These are phyloP conservation scores for Penaeus indicus DNA, from an alignment of 1,140 invertebrate species.

Conservation along the genomic window DNA sequence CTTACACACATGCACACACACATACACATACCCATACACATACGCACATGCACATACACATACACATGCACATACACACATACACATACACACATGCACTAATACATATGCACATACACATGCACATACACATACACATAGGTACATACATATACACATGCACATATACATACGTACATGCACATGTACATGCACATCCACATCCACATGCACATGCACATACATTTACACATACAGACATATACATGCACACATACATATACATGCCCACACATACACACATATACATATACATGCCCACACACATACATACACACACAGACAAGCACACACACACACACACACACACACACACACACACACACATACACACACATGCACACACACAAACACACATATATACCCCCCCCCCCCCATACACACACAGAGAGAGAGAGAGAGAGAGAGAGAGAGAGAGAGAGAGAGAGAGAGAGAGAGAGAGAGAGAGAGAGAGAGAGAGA, in stretches of 20 bases:
- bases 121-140: not conserved
- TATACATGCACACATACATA: not conserved
- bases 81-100: not conserved
- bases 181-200: constrained; percentile 3
- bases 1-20: constrained; percentile 25
- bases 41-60: not conserved
- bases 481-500: no score
- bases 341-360: no score
- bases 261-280: not conserved
- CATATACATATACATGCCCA: not conserved
- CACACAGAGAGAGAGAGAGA: no score
- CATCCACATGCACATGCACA: not conserved
- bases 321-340: no score
- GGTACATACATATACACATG: not conserved
- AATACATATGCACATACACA: not conserved
- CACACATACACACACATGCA: no score
- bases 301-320: no score
- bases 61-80: not conserved
- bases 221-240: not conserved
- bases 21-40: not conserved
- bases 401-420: no score
- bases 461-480: no score
- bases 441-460: no score
- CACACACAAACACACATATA: no score
- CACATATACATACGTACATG: constrained; percentile 23